phyloP scores from a whole-genome alignment of 2,113 vertebrate species.

The Boulengerochromis microlepis region DNA sequence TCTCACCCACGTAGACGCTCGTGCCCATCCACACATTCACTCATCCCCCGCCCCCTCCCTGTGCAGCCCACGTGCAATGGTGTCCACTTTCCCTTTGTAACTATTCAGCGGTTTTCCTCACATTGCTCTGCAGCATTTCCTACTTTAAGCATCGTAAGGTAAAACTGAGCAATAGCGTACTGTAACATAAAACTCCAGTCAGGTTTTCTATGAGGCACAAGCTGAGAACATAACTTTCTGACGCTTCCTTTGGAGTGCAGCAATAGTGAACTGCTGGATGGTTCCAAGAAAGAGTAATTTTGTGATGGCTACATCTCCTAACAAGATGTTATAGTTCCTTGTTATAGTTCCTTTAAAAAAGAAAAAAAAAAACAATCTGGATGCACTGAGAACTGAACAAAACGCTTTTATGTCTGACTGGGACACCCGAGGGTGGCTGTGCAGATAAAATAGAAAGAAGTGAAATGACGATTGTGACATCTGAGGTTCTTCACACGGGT shows the following conservation, averaged over 20 bases:
- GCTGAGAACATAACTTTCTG: constrained; percentile 5
- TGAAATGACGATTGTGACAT: constrained; percentile 17
- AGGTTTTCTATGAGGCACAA: constrained; percentile 26
- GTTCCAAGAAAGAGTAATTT: neutral
- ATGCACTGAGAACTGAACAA: neutral
- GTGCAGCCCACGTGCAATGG: constrained; percentile 2
- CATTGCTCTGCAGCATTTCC: constrained; percentile 24
- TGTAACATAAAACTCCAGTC: neutral
- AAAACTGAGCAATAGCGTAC: constrained; percentile 1
- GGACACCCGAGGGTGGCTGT: neutral
- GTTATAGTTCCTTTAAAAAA: constrained; percentile 10
- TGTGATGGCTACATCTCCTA: constrained; percentile 48
- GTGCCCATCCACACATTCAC: neutral
- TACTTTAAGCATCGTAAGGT: neutral
- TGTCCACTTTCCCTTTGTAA: neutral
- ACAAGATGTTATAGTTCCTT: no score
- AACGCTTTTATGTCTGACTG: neutral
- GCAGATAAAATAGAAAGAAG: constrained; percentile 18
- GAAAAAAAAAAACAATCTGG: neutral
- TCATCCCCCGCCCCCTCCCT: neutral
- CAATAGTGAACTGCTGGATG: neutral
- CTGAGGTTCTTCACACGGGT: constrained; percentile 48
- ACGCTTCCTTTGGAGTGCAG: constrained; percentile 26
- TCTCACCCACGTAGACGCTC: neutral
- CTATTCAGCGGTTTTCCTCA: neutral